A percentile compares a stretch with the other conserved stretches of the same genome.
Conservation (phyloP, 2,888 invertebrate species). For the Chrysomela aeneicollis region DNA sequence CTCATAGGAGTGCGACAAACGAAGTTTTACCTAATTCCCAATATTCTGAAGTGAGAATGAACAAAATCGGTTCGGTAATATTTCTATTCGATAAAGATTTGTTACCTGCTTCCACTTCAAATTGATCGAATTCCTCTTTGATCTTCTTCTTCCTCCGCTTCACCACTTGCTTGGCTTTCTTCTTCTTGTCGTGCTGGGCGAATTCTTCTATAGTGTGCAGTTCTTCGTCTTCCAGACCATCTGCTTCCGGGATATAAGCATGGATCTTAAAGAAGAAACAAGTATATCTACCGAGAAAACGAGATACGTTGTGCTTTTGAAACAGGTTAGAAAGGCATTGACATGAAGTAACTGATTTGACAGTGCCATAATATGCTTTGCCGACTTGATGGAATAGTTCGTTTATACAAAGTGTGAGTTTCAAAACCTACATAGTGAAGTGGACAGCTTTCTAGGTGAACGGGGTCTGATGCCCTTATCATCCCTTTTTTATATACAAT, state of each 20-base stretch:
- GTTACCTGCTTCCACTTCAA: slow-evolving; percentile 45
- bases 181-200: slow-evolving; percentile 41
- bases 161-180: slow-evolving; percentile 46
- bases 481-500: too few species aligned
- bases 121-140: slow-evolving; percentile 52
- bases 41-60: too few species aligned
- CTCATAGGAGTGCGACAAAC: too few species aligned
- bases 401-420: not conserved
- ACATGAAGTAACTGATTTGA: not conserved
- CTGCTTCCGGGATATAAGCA: slow-evolving; percentile 75
- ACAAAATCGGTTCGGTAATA: too few species aligned
- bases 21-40: too few species aligned
- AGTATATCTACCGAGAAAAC: not conserved
- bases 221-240: slow-evolving; percentile 64
- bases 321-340: not conserved
- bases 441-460: too few species aligned
- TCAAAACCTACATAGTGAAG: too few species aligned
- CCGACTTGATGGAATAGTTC: not conserved
- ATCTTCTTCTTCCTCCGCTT: slow-evolving; percentile 52
- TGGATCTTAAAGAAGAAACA: slow-evolving; percentile 71
- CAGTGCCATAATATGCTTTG: not conserved
- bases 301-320: not conserved
- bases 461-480: too few species aligned
- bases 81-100: slow-evolving; percentile 4
- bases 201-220: slow-evolving; percentile 56